Evolutionary conservation across 2,113 vertebrate species (phyloP), one percentile per base, ranked within the genome.

Genomic region (Psammodynastes pulverulentus): DNA sequence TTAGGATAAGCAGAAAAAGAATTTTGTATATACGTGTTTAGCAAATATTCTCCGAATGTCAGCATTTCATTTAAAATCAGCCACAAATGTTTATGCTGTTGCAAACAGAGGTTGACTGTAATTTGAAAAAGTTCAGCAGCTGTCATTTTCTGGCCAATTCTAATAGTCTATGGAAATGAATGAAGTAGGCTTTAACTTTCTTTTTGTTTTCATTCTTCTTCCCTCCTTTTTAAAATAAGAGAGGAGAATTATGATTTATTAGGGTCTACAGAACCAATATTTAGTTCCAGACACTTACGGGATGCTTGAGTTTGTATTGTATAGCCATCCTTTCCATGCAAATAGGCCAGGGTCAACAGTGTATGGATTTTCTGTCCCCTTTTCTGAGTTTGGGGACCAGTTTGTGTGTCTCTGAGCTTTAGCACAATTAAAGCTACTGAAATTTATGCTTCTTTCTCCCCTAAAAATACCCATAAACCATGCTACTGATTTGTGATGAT

Each of bases 1-100:
- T 54, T 51, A 93, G 26, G 90, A 67, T 85, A 51, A 92, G 79
- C 26, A 58, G 46, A 58, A n/a, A 58, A 89, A 54, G 53, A 49
- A 19, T 84, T 54, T 21, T 92, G 79, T 29, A 49, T 89, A 86
- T 72, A 89, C 94, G 89, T 17, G 89, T 92, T 93, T 90, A 34
- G 91, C 90, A 92, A 92, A 45, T 95, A 93, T 94, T 93, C 89
- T 58, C 34, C 1, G 89, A 92, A 85, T 89, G 88, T 89, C 88
- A 86, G 52, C 88, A 51, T 85, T 92, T 92, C 53, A 89, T 89
- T 86, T 58, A 86, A 26, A 51, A 5, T 2, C 26, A 46, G 88
- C 72, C 53, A 10, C 85, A 51, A 54, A 21, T 92, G 91, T 92
- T 92, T 92, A 51, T 54, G 58, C 43, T 15, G 53, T 34, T 86